Conservation (phyloP, 1,140 invertebrate species). For the Conopomorpha cramerella region DNA sequence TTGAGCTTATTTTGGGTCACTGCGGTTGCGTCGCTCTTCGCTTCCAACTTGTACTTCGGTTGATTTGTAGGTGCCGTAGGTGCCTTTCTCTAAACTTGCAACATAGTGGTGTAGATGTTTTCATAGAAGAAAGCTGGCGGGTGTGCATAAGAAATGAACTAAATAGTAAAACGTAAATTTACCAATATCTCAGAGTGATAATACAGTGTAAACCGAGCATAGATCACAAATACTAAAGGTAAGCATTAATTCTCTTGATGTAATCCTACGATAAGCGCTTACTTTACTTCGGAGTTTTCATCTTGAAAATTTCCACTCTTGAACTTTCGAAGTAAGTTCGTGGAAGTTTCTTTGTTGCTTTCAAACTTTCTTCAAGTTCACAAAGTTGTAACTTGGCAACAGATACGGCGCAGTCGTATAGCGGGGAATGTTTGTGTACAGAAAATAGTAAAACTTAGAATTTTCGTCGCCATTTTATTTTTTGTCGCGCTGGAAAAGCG, state of each 20-base stretch:
- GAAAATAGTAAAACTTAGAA: conserved; percentile 60
- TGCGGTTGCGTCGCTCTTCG: too few relatives aligned
- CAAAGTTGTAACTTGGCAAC: conserved; percentile 13
- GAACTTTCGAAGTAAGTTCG: conserved; percentile 50
- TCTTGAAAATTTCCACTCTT: conserved; percentile 58
- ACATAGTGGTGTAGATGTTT: conserved; percentile 49
- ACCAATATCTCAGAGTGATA: conserved; percentile 21
- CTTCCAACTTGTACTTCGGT: conserved; percentile 59
- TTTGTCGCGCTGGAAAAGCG: conserved; percentile 63
- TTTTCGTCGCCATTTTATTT: conserved; percentile 64
- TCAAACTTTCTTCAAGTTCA: conserved; percentile 30
- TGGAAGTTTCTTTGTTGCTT: conserved; percentile 39
- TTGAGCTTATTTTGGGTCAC: conserved; percentile 60
- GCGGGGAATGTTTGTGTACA: conserved; percentile 36
- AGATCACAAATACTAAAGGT: conserved; percentile 38
- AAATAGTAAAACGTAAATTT: conserved; percentile 4
- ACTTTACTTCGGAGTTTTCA: conserved; percentile 53
- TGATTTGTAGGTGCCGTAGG: conserved; percentile 50
- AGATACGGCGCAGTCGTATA: conserved; percentile 19
- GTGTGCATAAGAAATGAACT: conserved; percentile 43
- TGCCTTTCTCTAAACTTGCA: conserved; percentile 60
- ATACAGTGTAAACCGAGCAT: conserved; percentile 12
- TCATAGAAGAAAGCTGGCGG: conserved; percentile 58
- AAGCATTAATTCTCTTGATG: conserved; percentile 27
- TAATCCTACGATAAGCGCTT: conserved; percentile 31